These are phyloP conservation scores for Chrysaora quinquecirrha DNA, from an alignment of 30 jellyfish, hydroid and myxozoan species.

Conservation along the genomic window DNA sequence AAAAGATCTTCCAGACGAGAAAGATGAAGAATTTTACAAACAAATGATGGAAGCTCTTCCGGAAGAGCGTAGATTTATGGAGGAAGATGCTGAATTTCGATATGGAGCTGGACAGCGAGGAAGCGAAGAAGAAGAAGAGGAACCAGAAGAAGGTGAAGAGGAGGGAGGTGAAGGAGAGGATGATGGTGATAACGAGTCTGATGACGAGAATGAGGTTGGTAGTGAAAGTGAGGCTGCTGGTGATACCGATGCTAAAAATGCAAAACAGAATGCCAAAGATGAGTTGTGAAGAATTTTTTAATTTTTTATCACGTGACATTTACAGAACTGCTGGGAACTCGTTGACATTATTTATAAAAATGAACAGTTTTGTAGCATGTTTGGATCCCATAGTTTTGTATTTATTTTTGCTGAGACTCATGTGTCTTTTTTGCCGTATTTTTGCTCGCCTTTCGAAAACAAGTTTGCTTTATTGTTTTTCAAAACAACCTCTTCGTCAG, in stretches of 20 bases:
- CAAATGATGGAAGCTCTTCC: background rate
- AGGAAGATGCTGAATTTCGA: background rate
- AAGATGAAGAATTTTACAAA: slow-evolving; percentile 5
- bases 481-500: no score
- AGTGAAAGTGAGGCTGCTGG: slow-evolving; percentile 10
- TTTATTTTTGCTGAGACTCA: no score
- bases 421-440: no score
- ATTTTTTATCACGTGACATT: no score
- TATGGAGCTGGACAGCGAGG: background rate
- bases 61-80: background rate
- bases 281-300: no score
- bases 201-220: slow-evolving; percentile 5
- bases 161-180: slow-evolving; percentile 30
- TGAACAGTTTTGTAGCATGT: no score
- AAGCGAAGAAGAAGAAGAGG: slow-evolving; percentile 26
- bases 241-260: slow-evolving; percentile 4
- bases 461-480: no score
- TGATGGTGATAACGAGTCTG: slow-evolving; percentile 13
- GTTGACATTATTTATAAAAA: no score
- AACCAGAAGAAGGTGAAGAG: slow-evolving; percentile 21
- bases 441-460: no score
- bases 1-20: slow-evolving; percentile 19
- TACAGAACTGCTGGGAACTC: no score
- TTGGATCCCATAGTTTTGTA: no score
- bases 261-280: background rate